Base-by-base conservation (phyloP, 1,140 invertebrate genomes). In the Anoplophora glabripennis region DNA sequence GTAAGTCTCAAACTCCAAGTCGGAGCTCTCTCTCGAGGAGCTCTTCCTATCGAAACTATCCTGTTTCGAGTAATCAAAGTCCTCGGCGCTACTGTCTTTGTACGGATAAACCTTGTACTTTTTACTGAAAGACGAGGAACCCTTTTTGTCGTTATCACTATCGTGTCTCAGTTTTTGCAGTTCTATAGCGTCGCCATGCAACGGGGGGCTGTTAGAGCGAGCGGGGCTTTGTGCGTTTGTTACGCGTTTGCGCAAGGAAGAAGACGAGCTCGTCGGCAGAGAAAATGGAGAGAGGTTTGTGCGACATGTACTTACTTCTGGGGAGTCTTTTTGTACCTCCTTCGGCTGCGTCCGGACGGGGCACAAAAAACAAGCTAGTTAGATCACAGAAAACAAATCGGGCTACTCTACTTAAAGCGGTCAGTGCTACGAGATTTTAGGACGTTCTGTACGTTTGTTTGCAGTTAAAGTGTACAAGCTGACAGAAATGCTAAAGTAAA, bases 291-390 rank as follows among this genome's bases (percentile, higher is more conserved):
- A 59, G 42, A 51, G 11, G 17, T 57, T 57, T 55, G 46, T 15
- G 44, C 46, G 35, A 11, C 55, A 42, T 52, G 42, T 82, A 82
- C 81, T 82, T 82, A 81, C 80, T 79, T 81, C 79, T 65, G 74
- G 66, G 21, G 74, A 18, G 42, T 72, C 56, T 68, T 78, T 80
- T 66, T 79, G 76, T 66, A 78, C 77, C 62, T 72, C 79, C 72
- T 80, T 76, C 70, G 75, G 74, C 79, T 81, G 77, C 77, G 63
- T 69, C 69, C 67, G 42, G 37, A 51, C n/a, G 48, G 53, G 44
- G 59, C 47, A 46, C 55, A 63, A 47, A 61, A 66, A 66, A 67
- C 36, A 64, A 66, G 34, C 52, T 53, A 61, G 51, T 62, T 64
- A 64, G 53, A 64, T 63, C n/a, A 40, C 11, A 38, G 40, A 28